Conservation (phyloP, 2,797 vertebrate genomes). For the Helostoma temminkii region DNA sequence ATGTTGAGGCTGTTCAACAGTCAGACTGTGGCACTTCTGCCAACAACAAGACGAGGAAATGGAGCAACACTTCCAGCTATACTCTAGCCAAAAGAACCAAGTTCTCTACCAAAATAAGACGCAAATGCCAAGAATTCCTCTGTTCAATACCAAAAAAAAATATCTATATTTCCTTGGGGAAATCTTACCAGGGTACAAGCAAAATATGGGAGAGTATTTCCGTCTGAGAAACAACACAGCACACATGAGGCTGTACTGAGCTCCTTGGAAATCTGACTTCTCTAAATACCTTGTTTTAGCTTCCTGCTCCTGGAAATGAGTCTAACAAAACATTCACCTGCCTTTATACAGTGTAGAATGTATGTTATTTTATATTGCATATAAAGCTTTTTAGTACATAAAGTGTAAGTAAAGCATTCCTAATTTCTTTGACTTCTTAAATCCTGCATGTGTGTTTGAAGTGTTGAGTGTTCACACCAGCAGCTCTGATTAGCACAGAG, state of each 20-base stretch:
- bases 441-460: background rate
- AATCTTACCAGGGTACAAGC: slow-evolving; percentile 1
- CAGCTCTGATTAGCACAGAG: slow-evolving; percentile 31
- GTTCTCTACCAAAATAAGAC: slow-evolving; percentile 13
- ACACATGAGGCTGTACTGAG: background rate
- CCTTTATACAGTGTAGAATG: no score
- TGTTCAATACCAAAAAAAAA: slow-evolving; percentile 15
- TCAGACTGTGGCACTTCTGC: background rate
- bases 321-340: no score
- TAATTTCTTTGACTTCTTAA: no score
- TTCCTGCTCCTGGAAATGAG: no score
- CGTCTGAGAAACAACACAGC: background rate
- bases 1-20: background rate
- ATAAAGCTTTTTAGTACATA: no score
- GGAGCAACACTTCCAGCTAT: background rate
- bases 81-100: background rate
- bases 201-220: slow-evolving; percentile 5
- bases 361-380: no score
- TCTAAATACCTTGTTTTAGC: no score
- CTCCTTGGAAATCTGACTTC: background rate
- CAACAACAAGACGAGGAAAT: slow-evolving; percentile 11
- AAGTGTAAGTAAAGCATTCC: no score
- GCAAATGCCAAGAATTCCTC: slow-evolving; percentile 5
- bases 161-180: slow-evolving; percentile 4
- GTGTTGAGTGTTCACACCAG: slow-evolving; percentile 23